Base-by-base conservation (phyloP, 2,113 vertebrate genomes). In the Hepsetus odoe region DNA sequence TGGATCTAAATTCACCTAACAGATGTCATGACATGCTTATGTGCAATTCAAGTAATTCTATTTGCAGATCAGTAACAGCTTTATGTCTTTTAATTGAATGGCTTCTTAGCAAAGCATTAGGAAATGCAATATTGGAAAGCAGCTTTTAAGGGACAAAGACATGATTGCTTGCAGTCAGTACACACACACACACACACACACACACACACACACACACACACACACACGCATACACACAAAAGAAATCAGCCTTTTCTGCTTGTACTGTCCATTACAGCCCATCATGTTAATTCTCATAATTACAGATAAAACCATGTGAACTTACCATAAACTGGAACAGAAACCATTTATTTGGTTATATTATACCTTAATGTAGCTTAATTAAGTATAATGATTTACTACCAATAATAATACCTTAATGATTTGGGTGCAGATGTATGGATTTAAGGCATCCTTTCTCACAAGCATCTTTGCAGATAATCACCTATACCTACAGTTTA, bases 81-180 rank as follows among this genome's bases (percentile, higher is more conserved):
- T 81, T 68, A 74, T 74, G 66, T 77, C 22, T 35, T 78, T 79
- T 76, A 74, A 83, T 80, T 77, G 70, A 83, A 77, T 77, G 62
- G 58, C 2, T 76, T 44, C 26, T 65, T 65, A 65, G 61, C 12
- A 8, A 65, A 65, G 32, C 20, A 38, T 35, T 65, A 2, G 22
- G 20, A 65, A 65, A 65, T 11, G 61, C 61, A 65, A 65, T 12
- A 11, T 65, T 22, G 13, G 32, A 33, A 65, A 38, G 6, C 4
- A 33, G 59, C 32, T 62, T 62, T 62, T 33, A 26, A 38, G 32
- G 33, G 61, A 24, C 28, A 38, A 28, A n/a, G 61, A 32, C 30
- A n/a, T 20, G 32, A 65, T n/a, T 65, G 61, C 61, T 38, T 20
- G 12, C 20, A 38, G 33, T 22, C 30, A 62, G 18, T 38, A 18